These are phyloP conservation scores for Epicampocera succincta DNA, from an alignment of 2,888 invertebrate species.

Conservation along the genomic window DNA sequence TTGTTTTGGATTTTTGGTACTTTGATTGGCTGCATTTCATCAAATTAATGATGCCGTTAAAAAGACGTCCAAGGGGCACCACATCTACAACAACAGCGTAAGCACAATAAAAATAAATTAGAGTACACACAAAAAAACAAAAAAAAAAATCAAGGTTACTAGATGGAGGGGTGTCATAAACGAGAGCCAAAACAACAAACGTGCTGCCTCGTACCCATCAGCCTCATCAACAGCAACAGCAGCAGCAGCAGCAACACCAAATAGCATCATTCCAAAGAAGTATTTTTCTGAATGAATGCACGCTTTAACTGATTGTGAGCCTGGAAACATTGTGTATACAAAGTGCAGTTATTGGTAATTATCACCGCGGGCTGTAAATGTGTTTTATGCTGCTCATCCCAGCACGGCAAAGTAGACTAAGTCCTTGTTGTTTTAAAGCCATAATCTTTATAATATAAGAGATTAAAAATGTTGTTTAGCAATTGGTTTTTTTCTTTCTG, in stretches of 20 bases:
- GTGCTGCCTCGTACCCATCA: slow-evolving; percentile 11
- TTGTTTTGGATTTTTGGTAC: slow-evolving; percentile 6
- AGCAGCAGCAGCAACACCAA: background rate
- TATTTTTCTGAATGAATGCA: slow-evolving; percentile 8
- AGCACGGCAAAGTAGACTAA: slow-evolving; percentile 43
- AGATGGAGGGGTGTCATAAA: slow-evolving; percentile 62
- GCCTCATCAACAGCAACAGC: slow-evolving; percentile 5
- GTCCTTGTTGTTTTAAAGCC: slow-evolving; percentile 42
- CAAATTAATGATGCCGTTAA: slow-evolving; percentile 68
- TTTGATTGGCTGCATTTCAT: slow-evolving; percentile 62
- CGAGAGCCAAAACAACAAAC: slow-evolving; percentile 13
- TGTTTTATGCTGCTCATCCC: slow-evolving; percentile 38
- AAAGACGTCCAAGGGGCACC: slow-evolving; percentile 65
- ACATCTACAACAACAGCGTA: slow-evolving; percentile 32
- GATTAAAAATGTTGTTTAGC: slow-evolving; percentile 57
- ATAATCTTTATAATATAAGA: slow-evolving; percentile 46
- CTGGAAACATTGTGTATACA: slow-evolving; percentile 65
- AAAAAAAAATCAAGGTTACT: slow-evolving; percentile 63
- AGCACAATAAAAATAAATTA: slow-evolving; percentile 57
- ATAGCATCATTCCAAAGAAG: slow-evolving; percentile 31
- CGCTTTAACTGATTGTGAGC: background rate
- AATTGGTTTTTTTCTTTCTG: slow-evolving; percentile 25
- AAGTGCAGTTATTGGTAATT: slow-evolving; percentile 69
- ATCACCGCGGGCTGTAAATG: slow-evolving; percentile 65
- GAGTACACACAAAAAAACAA: slow-evolving; percentile 28